A percentile compares a stretch with the other conserved stretches of the same genome.
phyloP scores from a whole-genome alignment of 2,888 invertebrate genomes.

The Peribatodes rhomboidaria region DNA sequence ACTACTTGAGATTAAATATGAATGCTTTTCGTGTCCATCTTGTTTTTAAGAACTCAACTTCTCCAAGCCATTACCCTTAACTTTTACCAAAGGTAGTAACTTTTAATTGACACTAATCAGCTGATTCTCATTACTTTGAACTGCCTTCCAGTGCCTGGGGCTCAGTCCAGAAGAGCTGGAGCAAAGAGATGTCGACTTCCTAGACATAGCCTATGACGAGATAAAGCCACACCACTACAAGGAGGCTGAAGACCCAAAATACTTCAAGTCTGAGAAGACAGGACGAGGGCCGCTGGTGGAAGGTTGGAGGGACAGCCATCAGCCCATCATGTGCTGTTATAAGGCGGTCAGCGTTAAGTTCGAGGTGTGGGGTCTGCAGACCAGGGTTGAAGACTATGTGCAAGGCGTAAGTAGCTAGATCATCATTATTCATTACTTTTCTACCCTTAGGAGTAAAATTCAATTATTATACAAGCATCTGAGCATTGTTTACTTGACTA shows the following conservation, averaged over 20 bases:
- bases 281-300: slow-evolving; percentile 93
- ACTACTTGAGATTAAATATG: too few relatives aligned
- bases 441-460: too few relatives aligned
- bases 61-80: too few relatives aligned
- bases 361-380: slow-evolving; percentile 97
- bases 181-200: slow-evolving; percentile 90
- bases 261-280: slow-evolving; percentile 93
- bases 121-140: too few relatives aligned
- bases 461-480: background rate
- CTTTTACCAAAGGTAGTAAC: too few relatives aligned
- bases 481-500: background rate
- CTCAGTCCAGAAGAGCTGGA: slow-evolving; percentile 91
- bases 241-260: slow-evolving; percentile 94
- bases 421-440: background rate
- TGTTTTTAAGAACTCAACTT: too few relatives aligned
- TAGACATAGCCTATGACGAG: slow-evolving; percentile 96
- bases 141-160: slow-evolving; percentile 89
- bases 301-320: slow-evolving; percentile 91
- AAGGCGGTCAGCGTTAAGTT: slow-evolving; percentile 95
- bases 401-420: slow-evolving; percentile 88
- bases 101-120: too few relatives aligned
- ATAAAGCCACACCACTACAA: slow-evolving; percentile 95
- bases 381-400: slow-evolving; percentile 94
- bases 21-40: too few relatives aligned
- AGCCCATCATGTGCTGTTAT: slow-evolving; percentile 97